phyloP scores from a whole-genome alignment of 1,140 invertebrate species.

The Mya arenaria region DNA sequence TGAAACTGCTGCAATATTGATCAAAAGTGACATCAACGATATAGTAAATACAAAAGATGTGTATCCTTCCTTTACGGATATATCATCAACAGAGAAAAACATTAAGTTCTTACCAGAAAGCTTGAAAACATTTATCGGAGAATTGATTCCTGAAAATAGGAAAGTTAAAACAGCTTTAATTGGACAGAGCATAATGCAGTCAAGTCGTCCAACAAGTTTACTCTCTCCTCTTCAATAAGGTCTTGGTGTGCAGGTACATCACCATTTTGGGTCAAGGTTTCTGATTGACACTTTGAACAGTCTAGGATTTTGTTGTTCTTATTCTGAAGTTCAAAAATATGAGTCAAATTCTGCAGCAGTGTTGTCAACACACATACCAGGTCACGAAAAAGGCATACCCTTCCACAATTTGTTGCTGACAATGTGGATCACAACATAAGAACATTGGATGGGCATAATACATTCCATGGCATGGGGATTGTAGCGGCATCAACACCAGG shows the following conservation, averaged over 20 bases:
- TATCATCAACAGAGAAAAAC: slow-evolving; percentile 24
- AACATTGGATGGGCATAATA: slow-evolving; percentile 67
- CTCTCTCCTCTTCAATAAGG: slow-evolving; percentile 63
- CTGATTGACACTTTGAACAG: slow-evolving; percentile 61
- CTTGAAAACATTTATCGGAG: slow-evolving; percentile 16
- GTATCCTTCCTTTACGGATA: neutral
- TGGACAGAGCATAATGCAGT: slow-evolving; percentile 50
- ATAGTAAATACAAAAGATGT: neutral
- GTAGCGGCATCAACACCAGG: slow-evolving; percentile 61
- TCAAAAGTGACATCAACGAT: slow-evolving; percentile 27
- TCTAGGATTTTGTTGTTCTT: slow-evolving; percentile 62
- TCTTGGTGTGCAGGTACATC: slow-evolving; percentile 68
- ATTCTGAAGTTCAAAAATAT: slow-evolving; percentile 60
- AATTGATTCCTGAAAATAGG: neutral
- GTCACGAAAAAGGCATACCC: slow-evolving; percentile 47
- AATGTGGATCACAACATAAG: slow-evolving; percentile 65
- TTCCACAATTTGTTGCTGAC: slow-evolving; percentile 60
- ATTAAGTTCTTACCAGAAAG: slow-evolving; percentile 39
- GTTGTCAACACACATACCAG: neutral
- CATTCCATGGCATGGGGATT: slow-evolving; percentile 72
- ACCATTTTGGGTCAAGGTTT: slow-evolving; percentile 63
- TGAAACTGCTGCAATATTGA: slow-evolving; percentile 31
- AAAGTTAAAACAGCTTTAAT: slow-evolving; percentile 26
- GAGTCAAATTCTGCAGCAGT: slow-evolving; percentile 57
- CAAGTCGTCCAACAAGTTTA: slow-evolving; percentile 53